A percentile compares a stretch with the other conserved stretches of the same genome.
phyloP scores from a whole-genome alignment of 2,797 vertebrate genomes.

The Trachops cirrhosus region DNA sequence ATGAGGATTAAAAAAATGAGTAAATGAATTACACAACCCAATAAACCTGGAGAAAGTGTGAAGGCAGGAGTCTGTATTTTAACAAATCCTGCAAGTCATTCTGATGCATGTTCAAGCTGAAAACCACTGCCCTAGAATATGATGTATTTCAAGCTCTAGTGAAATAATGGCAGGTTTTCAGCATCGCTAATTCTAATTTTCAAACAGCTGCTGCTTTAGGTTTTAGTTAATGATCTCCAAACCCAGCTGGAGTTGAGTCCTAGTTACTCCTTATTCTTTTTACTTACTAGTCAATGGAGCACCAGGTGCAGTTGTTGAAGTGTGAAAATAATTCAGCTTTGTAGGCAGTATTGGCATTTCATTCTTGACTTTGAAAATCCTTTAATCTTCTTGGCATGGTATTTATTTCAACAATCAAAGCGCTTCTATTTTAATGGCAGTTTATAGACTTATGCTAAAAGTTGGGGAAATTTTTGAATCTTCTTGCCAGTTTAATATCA shows the following conservation, averaged over 20 bases:
- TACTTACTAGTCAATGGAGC: slow-evolving; percentile 55
- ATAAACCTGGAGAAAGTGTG: background rate
- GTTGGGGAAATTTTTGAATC: slow-evolving; percentile 7
- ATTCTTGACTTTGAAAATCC: slow-evolving; percentile 62
- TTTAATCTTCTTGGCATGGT: slow-evolving; percentile 52
- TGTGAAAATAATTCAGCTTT: slow-evolving; percentile 74
- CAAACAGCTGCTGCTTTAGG: slow-evolving; percentile 75
- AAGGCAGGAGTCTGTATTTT: background rate
- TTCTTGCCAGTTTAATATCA: slow-evolving; percentile 43
- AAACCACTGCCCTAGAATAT: slow-evolving; percentile 32
- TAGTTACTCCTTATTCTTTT: slow-evolving; percentile 60
- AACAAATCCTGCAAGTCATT: background rate
- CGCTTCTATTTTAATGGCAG: slow-evolving; percentile 42
- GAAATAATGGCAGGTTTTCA: slow-evolving; percentile 70
- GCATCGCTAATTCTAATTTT: slow-evolving; percentile 69
- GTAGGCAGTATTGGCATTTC: slow-evolving; percentile 55
- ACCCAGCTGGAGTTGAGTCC: slow-evolving; percentile 70
- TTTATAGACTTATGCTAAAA: slow-evolving; percentile 36
- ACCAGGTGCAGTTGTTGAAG: slow-evolving; percentile 67
- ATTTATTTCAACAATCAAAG: slow-evolving; percentile 54
- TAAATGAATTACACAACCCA: background rate
- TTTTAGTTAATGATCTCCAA: slow-evolving; percentile 74
- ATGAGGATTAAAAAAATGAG: background rate
- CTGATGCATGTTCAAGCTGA: background rate
- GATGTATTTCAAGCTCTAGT: slow-evolving; percentile 50